Evolutionary conservation across 2,888 invertebrate genomes (phyloP).

Genomic region (Drosophila seclusa): DNA sequence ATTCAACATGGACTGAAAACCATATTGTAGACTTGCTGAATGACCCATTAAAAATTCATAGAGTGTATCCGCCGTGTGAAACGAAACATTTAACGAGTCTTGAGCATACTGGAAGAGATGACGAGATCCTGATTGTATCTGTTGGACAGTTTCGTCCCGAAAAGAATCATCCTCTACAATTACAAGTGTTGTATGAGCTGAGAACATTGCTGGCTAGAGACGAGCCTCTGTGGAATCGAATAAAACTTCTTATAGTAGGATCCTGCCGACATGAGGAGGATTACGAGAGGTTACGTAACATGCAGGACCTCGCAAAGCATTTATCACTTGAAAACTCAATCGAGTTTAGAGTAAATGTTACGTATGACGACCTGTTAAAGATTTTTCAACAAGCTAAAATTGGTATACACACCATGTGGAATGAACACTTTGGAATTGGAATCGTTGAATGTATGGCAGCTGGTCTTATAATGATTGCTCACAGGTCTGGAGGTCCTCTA

Average conservation of each 20-base stretch:
- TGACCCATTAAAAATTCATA: conserved; percentile 88
- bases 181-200: conserved; percentile 93
- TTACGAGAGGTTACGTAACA: conserved; percentile 90
- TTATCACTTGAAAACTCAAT: conserved; percentile 93
- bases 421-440: conserved; percentile 99
- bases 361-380: conserved; percentile 91
- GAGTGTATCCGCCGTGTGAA: conserved; percentile 98
- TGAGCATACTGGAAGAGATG: conserved; percentile 83
- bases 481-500: conserved; percentile 96
- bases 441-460: conserved; percentile 99
- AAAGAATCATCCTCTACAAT: conserved; percentile 97
- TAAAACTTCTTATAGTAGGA: conserved; percentile 93
- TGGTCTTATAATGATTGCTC: conserved; percentile 96
- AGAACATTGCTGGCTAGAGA: conserved; percentile 89
- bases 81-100: conserved; percentile 88
- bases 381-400: conserved; percentile 90
- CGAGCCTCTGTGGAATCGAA: conserved; percentile 90
- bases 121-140: conserved; percentile 91
- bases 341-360: conserved; percentile 94
- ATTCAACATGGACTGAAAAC: conserved; percentile 98
- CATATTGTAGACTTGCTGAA: conserved; percentile 94
- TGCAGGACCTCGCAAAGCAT: conserved; percentile 92
- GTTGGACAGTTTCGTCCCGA: conserved; percentile 99
- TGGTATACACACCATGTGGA: conserved; percentile 99
- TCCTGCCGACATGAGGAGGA: conserved; percentile 96